Conservation (phyloP, 1,140 invertebrate species). For the Drosophila oshimai region DNA sequence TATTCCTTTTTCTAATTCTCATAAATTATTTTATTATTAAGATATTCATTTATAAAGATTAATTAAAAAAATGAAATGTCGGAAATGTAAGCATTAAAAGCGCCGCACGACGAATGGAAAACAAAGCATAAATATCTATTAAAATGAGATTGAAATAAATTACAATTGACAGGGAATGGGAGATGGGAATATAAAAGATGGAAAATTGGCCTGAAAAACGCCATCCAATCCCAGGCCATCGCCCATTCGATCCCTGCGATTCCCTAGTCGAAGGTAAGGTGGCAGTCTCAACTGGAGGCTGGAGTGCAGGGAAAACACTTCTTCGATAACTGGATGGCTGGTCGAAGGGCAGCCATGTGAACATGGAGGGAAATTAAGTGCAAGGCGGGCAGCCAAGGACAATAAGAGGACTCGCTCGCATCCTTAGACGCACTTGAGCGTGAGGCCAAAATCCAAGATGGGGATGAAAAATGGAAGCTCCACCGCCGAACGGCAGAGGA, state of each 20-base stretch:
- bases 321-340: constrained; percentile 28
- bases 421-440: constrained; percentile 34
- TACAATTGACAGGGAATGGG: constrained; percentile 37
- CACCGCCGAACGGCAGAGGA: constrained; percentile 37
- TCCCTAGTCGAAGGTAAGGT: constrained; percentile 38
- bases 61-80: too few species aligned
- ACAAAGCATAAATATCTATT: constrained; percentile 77
- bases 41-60: constrained; percentile 56
- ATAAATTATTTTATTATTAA: background rate
- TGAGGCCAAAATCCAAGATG: background rate
- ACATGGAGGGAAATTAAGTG: constrained; percentile 66
- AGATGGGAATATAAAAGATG: background rate
- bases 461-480: constrained; percentile 16
- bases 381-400: constrained; percentile 43
- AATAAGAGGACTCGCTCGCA: constrained; percentile 60
- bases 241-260: background rate
- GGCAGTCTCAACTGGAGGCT: constrained; percentile 26
- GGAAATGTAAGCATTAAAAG: constrained; percentile 47
- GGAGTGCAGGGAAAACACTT: constrained; percentile 70
- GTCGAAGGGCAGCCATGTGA: constrained; percentile 40
- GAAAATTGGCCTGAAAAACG: background rate
- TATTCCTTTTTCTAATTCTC: too few species aligned
- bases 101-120: constrained; percentile 40
- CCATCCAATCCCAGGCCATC: background rate
- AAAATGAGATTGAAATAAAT: constrained; percentile 73